These are phyloP conservation scores for Drosophila infuscata DNA, from an alignment of 2,888 invertebrate genomes.

Conservation along the genomic window DNA sequence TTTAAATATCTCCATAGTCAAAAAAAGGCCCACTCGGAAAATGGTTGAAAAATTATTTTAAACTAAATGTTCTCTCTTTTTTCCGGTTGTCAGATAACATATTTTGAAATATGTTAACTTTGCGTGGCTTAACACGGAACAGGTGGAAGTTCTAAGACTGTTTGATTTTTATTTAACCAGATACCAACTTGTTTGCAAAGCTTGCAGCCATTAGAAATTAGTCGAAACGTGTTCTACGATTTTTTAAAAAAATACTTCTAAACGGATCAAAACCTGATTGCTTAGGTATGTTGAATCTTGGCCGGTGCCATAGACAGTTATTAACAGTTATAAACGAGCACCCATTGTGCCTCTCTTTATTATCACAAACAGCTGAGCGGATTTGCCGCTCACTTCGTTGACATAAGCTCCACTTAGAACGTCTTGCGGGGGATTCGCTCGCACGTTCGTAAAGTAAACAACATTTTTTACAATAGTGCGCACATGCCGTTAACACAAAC, in stretches of 20 bases:
- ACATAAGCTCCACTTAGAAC: not conserved
- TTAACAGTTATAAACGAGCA: not conserved
- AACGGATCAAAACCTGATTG: not conserved
- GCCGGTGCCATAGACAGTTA: not conserved
- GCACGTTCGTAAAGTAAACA: conserved; percentile 41
- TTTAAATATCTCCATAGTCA: not conserved
- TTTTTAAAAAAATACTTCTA: not conserved
- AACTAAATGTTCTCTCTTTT: not conserved
- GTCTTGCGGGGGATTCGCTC: conserved; percentile 16
- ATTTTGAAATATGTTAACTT: not conserved
- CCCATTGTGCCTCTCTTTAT: not conserved
- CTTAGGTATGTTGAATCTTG: not conserved
- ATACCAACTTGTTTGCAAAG: not conserved
- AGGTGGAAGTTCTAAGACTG: not conserved
- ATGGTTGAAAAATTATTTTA: not conserved
- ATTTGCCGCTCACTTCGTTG: not conserved
- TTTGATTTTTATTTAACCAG: not conserved
- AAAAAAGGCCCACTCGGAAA: no score
- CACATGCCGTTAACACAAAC: conserved; percentile 24
- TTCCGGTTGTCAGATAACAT: no score
- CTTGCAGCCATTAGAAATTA: not conserved
- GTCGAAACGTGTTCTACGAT: not conserved
- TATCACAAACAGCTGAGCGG: not conserved
- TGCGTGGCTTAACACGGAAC: not conserved
- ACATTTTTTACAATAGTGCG: conserved; percentile 37